Base-by-base conservation (phyloP, 2,888 invertebrate genomes). In the Hirtodrosophila cameraria region DNA sequence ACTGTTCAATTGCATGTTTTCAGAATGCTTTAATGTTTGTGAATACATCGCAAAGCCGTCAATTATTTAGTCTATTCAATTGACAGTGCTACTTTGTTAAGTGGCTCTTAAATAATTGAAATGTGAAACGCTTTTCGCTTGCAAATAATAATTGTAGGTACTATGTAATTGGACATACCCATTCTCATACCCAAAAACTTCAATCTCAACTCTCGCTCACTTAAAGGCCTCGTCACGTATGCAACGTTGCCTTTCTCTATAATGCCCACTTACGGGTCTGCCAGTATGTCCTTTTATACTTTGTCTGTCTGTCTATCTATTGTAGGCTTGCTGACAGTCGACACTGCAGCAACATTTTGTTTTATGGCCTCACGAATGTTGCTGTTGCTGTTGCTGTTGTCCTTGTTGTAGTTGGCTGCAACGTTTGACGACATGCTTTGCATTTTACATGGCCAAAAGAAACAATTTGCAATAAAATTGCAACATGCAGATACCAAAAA, bases 391-490 rank as follows among this genome's bases (percentile, higher is more conserved):
- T 38, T 45, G n/a, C 12, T 49, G 35, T 41, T 53, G 39, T 36
- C 46, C 43, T 20, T 57, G 49, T 33, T 38, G 36, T 28, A 31
- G 52, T 27, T 28, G 60, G 60, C 48, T 28, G 43, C 50, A 55
- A 43, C 41, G 53, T 48, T 66, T 59, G 41, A 62, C 70, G 70
- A 72, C 81, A 86, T 64, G 87, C 64, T 77, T 69, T 77, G 75
- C 69, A 78, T 78, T 77, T 81, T 65, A 70, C 83, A 77, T 72
- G 64, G 50, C 54, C 79, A 54, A 55, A 77, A 66, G 18, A 70
- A 85, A 75, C 86, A 74, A 82, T 80, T 87, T 80, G 83, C 86
- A 82, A 85, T 87, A 81, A 80, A 87, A 80, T 45, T 50, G 61
- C 60, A 62, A 55, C 38, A 36, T 43, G 25, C 52, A 59, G 58